These are phyloP conservation scores for Remorina albescens DNA, from an alignment of 2,797 vertebrate genomes.

Conservation along the genomic window DNA sequence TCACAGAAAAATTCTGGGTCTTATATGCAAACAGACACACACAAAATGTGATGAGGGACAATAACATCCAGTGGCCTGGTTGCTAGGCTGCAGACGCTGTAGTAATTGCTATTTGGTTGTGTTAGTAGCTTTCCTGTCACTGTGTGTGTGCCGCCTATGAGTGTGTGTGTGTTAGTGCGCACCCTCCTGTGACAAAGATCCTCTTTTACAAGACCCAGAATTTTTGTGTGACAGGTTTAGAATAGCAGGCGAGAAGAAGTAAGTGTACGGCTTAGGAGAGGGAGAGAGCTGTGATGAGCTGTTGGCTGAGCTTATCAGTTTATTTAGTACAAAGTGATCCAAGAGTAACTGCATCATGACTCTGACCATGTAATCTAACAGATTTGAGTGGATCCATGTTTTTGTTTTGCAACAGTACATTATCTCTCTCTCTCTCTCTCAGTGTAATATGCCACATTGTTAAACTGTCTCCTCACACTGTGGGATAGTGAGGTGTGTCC, in stretches of 20 bases:
- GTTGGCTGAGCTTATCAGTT: slow-evolving; percentile 25
- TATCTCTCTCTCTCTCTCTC: neutral
- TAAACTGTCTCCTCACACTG: neutral
- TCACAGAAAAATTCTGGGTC: slow-evolving; percentile 61
- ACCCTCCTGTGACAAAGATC: slow-evolving; percentile 57
- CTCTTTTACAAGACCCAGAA: slow-evolving; percentile 41
- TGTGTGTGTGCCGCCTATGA: slow-evolving; percentile 40
- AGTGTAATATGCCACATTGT: neutral
- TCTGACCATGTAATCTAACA: slow-evolving; percentile 29
- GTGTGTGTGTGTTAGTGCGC: slow-evolving; percentile 20
- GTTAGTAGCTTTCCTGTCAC: slow-evolving; percentile 67
- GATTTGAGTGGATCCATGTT: neutral
- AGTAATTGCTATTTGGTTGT: slow-evolving; percentile 75
- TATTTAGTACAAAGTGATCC: slow-evolving; percentile 7
- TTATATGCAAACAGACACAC: slow-evolving; percentile 32
- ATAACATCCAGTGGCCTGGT: slow-evolving; percentile 73
- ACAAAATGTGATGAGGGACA: slow-evolving; percentile 60
- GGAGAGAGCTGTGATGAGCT: neutral
- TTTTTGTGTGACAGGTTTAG: slow-evolving; percentile 67
- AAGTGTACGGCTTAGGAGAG: slow-evolving; percentile 16
- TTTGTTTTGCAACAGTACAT: neutral
- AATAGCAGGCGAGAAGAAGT: slow-evolving; percentile 35
- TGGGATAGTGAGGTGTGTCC: neutral
- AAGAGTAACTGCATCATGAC: slow-evolving; percentile 8
- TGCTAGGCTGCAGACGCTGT: slow-evolving; percentile 73